These are phyloP conservation scores for Tenrec ecaudatus DNA, from an alignment of 2,113 vertebrate species.

Conservation along the genomic window DNA sequence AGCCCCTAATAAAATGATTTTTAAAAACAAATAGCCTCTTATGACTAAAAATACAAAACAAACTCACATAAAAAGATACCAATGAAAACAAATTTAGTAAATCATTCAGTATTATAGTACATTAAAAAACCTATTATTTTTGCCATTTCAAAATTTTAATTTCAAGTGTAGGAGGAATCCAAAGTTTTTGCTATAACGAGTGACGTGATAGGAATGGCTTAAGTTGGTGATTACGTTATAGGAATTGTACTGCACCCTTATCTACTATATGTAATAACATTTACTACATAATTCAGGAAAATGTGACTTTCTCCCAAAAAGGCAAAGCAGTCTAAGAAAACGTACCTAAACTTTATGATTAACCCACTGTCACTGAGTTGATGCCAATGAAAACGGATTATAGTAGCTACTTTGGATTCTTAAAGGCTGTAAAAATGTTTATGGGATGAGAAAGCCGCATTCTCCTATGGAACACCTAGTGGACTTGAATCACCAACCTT, in stretches of 20 bases:
- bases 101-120: neutral
- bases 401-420: too few species aligned
- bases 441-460: too few species aligned
- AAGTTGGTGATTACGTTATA: neutral
- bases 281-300: constrained; percentile 6
- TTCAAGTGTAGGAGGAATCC: neutral
- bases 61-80: constrained; percentile 7
- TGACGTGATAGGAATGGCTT: neutral
- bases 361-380: too few species aligned
- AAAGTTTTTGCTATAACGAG: constrained; percentile 34
- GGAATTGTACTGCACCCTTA: neutral
- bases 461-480: too few species aligned
- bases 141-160: constrained; percentile 43
- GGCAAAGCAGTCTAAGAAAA: neutral
- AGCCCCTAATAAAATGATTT: too few species aligned
- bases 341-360: neutral
- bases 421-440: too few species aligned
- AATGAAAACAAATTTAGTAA: constrained; percentile 55
- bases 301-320: neutral
- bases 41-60: constrained; percentile 38
- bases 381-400: too few species aligned
- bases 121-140: neutral
- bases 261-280: neutral
- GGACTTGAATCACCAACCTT: too few species aligned
- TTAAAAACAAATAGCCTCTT: constrained; percentile 18